phyloP scores from a whole-genome alignment of 2,888 invertebrate species.

The Leptodirus hochenwartii region DNA sequence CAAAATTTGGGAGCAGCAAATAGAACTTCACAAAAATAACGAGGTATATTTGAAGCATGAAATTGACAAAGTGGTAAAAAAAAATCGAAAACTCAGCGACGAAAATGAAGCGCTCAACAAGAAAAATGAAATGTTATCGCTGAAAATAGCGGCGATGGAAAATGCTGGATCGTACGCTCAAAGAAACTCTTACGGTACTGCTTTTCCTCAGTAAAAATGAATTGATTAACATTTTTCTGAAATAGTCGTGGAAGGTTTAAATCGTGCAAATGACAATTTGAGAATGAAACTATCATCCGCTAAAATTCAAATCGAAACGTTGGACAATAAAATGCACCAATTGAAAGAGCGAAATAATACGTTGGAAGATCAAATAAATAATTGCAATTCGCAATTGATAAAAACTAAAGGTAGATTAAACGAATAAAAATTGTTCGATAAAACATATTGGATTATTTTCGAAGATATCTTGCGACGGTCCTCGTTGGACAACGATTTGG shows the following conservation, averaged over 20 bases:
- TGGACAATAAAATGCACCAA: conserved; percentile 18
- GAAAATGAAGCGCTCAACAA: conserved; percentile 19
- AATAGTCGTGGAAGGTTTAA: no score
- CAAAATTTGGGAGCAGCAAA: conserved; percentile 21
- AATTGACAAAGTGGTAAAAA: conserved; percentile 17
- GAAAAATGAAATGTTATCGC: conserved; percentile 18
- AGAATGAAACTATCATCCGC: no score
- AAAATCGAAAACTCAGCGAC: conserved; percentile 21
- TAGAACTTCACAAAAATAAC: conserved; percentile 17
- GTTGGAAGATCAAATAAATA: conserved; percentile 18
- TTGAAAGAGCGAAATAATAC: conserved; percentile 17
- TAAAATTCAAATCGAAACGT: conserved; percentile 17
- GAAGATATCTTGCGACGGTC: no score
- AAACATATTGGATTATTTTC: no score
- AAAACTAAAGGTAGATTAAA: conserved; percentile 18
- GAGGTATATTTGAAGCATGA: conserved; percentile 18
- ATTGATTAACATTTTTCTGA: conserved; percentile 11
- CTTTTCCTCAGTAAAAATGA: no score
- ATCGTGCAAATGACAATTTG: no score
- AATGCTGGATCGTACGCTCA: conserved; percentile 3
- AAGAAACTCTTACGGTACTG: no score
- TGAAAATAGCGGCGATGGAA: conserved; percentile 10
- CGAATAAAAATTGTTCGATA: no score
- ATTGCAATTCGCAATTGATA: conserved; percentile 16
- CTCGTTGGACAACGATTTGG: no score